Evolutionary conservation across 2,113 vertebrate species (phyloP), one percentile per base, ranked within the genome.

Genomic region (Myotis lucifugus): DNA sequence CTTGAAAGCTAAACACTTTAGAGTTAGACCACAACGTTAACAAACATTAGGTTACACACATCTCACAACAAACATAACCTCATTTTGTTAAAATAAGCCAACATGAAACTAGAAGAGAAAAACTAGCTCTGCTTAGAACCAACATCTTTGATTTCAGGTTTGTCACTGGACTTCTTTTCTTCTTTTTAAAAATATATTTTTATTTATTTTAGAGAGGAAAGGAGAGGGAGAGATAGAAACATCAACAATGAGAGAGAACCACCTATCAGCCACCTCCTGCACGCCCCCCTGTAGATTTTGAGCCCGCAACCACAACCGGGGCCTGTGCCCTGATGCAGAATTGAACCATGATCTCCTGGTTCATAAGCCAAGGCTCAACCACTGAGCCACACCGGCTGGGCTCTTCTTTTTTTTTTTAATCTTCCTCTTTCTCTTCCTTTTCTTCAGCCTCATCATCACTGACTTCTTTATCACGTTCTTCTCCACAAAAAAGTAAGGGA

Each of bases 401-500:
- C 23, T 59, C 21, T 59, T 25, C 6, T 59, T 25, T 1, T 25
- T 9, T 25, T 25, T 59, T 59, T 59, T 59, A 10, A 59, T 59
- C 56, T 25, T 59, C 56, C 56, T 59, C 18, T 78, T 78, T 78
- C 19, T 78, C 48, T 78, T 78, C 18, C 46, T 79, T 56, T 37
- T 37, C 50, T 79, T 79, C 50, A 56, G n/a, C 19, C 52, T 56
- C 50, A 56, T 74, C 42, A 6, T 76, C 42, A 37, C n/a, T 88
- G n/a, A 88, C 56, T 88, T 50, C 40, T 61, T 66, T 1, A 37
- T 48, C 42, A 76, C 8, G 10, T 64, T 64, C 72, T n/a, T 88
- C 34, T 15, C 76, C 72, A 40, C 98, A 98, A 67, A 98, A 98
- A 97, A 0, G 98, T 98, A 59, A 99, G 98, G 0, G 98, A 98